Evolutionary conservation across 2,888 invertebrate species (phyloP).

Genomic region (Eristalinus aeneus): DNA sequence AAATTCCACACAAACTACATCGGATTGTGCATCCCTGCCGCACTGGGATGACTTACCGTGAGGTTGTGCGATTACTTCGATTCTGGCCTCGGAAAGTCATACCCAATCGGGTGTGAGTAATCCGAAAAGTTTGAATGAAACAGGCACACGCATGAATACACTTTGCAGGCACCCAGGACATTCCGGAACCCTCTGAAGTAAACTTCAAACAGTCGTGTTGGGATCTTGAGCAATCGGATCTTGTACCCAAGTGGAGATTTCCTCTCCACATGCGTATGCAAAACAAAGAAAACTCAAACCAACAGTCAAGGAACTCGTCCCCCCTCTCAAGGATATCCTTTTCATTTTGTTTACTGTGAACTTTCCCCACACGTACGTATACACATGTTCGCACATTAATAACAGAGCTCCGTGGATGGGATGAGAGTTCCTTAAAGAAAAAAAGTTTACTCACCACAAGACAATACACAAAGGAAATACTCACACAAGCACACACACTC

Average conservation of each 20-base stretch:
- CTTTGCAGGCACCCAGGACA: neutral
- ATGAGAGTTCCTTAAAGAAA: conserved; percentile 24
- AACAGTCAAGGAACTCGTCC: neutral
- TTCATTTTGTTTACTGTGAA: conserved; percentile 18
- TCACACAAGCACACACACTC: neutral
- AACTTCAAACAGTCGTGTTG: conserved; percentile 38
- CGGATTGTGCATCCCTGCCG: neutral
- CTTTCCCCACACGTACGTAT: conserved; percentile 23
- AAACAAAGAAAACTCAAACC: neutral
- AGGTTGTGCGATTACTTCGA: neutral
- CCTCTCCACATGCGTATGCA: conserved; percentile 48
- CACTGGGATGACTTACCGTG: neutral
- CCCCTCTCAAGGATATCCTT: conserved; percentile 38
- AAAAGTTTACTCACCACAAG: conserved; percentile 57
- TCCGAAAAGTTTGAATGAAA: neutral
- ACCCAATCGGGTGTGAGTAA: neutral
- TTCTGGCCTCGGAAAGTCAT: neutral
- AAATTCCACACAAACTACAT: neutral
- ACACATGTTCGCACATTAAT: conserved; percentile 30
- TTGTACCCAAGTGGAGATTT: conserved; percentile 59
- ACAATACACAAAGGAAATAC: conserved; percentile 48
- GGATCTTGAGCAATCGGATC: conserved; percentile 51
- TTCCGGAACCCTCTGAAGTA: neutral
- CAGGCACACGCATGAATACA: neutral
- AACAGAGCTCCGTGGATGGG: conserved; percentile 3